These are phyloP conservation scores for Lydus trimaculatus DNA, from an alignment of 2,888 invertebrate species.

Conservation along the genomic window DNA sequence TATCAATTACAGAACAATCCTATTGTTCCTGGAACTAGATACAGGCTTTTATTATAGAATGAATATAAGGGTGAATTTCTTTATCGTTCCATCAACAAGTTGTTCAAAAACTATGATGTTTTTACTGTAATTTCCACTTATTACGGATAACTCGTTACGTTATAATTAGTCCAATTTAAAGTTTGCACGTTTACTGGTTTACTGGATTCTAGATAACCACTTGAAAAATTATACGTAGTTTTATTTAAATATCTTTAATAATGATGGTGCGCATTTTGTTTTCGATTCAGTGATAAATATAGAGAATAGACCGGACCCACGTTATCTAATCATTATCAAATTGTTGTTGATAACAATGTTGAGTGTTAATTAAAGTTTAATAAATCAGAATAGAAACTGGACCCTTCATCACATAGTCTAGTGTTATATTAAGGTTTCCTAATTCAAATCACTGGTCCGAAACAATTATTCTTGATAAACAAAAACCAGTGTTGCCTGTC, in stretches of 20 bases:
- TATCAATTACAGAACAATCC: slow-evolving; percentile 38
- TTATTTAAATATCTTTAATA: too few relatives aligned
- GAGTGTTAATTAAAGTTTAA: background rate
- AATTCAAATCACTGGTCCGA: background rate
- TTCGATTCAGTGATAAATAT: too few relatives aligned
- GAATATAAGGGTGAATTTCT: background rate
- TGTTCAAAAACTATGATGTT: background rate
- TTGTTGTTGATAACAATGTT: too few relatives aligned
- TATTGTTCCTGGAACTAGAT: slow-evolving; percentile 23
- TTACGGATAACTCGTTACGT: background rate
- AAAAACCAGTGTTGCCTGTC: background rate
- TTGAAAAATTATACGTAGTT: background rate
- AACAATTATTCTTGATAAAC: slow-evolving; percentile 8
- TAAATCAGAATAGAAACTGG: background rate
- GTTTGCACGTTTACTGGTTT: background rate
- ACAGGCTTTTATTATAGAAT: background rate
- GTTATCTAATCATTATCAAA: too few relatives aligned
- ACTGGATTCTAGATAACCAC: background rate
- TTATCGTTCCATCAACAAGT: background rate
- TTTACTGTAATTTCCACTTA: background rate
- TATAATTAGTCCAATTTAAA: background rate
- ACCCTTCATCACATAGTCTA: background rate
- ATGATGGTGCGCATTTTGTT: too few relatives aligned
- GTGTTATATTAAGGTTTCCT: background rate
- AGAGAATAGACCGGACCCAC: too few relatives aligned